phyloP scores from a whole-genome alignment of 2,888 invertebrate species.

The Lycophotia porphyrea region DNA sequence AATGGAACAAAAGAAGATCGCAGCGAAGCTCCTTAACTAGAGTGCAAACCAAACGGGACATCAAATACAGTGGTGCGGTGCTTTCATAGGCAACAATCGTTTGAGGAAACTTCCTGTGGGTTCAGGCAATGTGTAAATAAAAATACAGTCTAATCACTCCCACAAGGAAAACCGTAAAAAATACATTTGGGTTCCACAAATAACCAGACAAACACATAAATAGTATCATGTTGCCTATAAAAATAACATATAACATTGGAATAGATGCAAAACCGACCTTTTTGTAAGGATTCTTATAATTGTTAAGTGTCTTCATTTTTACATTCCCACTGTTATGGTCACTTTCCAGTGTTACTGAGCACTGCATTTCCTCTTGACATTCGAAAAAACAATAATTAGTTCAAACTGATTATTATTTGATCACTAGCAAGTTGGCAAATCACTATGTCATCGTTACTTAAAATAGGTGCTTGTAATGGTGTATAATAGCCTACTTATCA shows the following conservation, averaged over 20 bases:
- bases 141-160: conserved; percentile 39
- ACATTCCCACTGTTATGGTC: conserved; percentile 83
- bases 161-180: conserved; percentile 41
- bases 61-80: conserved; percentile 72
- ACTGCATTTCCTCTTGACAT: conserved; percentile 88
- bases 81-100: conserved; percentile 82
- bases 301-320: conserved; percentile 87
- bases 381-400: conserved; percentile 80
- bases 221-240: conserved; percentile 79
- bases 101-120: conserved; percentile 58
- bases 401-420: conserved; percentile 62
- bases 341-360: conserved; percentile 86
- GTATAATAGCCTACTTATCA: conserved; percentile 43
- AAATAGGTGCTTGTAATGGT: conserved; percentile 47
- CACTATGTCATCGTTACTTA: conserved; percentile 45
- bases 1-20: conserved; percentile 82
- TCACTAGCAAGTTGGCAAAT: conserved; percentile 48
- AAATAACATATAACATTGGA: conserved; percentile 63
- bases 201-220: conserved; percentile 51
- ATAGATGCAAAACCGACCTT: conserved; percentile 83
- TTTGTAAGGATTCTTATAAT: conserved; percentile 86
- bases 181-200: conserved; percentile 44
- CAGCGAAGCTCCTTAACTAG: conserved; percentile 72
- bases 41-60: conserved; percentile 77
- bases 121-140: conserved; percentile 32